These are phyloP conservation scores for Gnathonemus longibarbis DNA, from an alignment of 2,113 vertebrate species.

Conservation along the genomic window DNA sequence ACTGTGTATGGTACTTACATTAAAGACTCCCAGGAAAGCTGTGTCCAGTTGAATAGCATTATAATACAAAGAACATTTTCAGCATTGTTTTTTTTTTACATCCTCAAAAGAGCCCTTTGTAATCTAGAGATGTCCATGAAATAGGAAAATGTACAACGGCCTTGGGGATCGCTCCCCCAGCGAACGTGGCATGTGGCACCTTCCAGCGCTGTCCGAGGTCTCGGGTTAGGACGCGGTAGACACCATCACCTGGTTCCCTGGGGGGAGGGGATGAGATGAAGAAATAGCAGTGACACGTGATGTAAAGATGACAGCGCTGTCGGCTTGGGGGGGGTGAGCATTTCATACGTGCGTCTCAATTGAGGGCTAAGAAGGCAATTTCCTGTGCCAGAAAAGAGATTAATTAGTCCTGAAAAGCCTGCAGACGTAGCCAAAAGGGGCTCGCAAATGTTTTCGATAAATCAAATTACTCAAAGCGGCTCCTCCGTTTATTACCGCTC, in stretches of 20 bases:
- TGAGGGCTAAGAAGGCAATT: not conserved
- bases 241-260: not conserved
- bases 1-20: not conserved
- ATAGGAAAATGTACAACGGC: not conserved
- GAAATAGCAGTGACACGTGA: not conserved
- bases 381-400: not conserved
- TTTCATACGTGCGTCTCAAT: not conserved
- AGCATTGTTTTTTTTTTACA: not conserved
- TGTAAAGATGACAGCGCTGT: not conserved
- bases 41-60: not conserved
- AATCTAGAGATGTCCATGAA: not conserved
- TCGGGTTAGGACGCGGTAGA: not conserved
- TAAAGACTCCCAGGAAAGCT: conserved; percentile 4
- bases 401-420: not conserved
- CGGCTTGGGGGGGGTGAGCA: not conserved
- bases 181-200: not conserved
- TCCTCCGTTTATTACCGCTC: not conserved
- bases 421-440: not conserved
- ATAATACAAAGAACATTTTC: not conserved
- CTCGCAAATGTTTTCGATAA: not conserved
- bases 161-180: not conserved
- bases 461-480: not conserved
- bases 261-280: not conserved
- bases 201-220: not conserved
- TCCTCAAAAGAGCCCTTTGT: not conserved